Base-by-base conservation (phyloP, 37 sponge, comb jelly and placozoan species). In the Ephydatia muelleri region DNA sequence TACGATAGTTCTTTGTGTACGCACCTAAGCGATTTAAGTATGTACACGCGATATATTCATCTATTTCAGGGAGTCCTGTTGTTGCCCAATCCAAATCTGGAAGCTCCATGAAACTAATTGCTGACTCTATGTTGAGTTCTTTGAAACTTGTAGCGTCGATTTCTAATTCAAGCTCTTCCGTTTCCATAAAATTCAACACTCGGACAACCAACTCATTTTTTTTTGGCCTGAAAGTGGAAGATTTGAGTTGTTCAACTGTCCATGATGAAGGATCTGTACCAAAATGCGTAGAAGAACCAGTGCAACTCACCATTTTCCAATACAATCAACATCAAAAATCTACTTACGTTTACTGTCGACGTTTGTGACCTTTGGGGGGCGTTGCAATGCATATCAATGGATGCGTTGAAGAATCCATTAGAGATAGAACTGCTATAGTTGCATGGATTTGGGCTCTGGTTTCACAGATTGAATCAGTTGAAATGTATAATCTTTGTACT, bases 1-100 rank as follows among this genome's bases (percentile, higher is more conserved):
- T 82, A 5, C 83, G 48, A 36, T 72, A 82, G 64, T 82, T 82
- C 64, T 82, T 82, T 13, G 83, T 82, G 33, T 72, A 82, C 0
- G 73, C 33, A 1, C 83, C 34, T 23, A 40, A 34, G 13, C 47
- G 28, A 49, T 73, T 72, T 27, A 72, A 31, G 28, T 82, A 82
- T 16, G n/a, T 22, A 19, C 40, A 31, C 70, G 31, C 70, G 28
- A 30, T 30, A 69, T 27, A 12, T 29, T 82, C 74, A 8, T 16
- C 29, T 39, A 82, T 32, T 9, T 73, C 21, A 3, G 83, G 83
- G 12, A 82, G 65, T 9, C 72, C 27, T 35, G 68, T 72, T 71
- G 22, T 82, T 38, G 12, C 21, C 83, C 74, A 82, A n/a, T 32
- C 33, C 5, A 28, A 43, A 43, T 43, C n/a, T 36, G 83, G 74